Evolutionary conservation across 2,113 vertebrate genomes (phyloP).

Genomic region (Ceyx cyanopectus): DNA sequence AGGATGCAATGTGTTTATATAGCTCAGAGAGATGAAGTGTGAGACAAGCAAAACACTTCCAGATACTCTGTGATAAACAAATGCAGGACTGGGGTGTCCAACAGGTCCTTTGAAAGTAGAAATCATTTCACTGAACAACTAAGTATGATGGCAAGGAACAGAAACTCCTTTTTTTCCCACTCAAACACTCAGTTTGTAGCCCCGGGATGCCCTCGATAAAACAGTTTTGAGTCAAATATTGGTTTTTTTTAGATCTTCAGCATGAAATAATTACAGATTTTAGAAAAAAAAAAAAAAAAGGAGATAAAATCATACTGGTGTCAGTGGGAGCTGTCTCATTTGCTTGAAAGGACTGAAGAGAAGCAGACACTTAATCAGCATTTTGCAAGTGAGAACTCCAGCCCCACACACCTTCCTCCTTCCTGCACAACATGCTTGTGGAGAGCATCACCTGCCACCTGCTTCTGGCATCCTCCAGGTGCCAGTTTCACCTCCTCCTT

Average conservation of each 20-base stretch:
- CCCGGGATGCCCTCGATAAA: not conserved
- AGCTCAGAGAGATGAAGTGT: not conserved
- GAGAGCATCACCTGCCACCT: not conserved
- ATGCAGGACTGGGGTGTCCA: not conserved
- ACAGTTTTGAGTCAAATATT: not conserved
- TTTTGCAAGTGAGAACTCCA: not conserved
- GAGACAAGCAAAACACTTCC: slow-evolving; percentile 1
- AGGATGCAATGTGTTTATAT: not conserved
- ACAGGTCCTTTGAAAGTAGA: not conserved
- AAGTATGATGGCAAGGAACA: not conserved
- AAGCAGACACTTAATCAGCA: not conserved
- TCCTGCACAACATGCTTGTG: not conserved
- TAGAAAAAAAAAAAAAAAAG: not conserved
- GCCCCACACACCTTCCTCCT: not conserved
- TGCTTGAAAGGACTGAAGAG: not conserved
- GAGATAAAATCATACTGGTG: not conserved
- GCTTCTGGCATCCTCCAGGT: not conserved
- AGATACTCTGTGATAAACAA: not conserved
- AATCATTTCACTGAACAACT: not conserved
- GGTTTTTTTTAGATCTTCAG: not conserved
- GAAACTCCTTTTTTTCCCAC: not conserved
- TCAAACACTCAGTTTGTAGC: not conserved
- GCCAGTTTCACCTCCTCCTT: not conserved
- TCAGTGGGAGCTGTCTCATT: not conserved
- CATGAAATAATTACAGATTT: not conserved